Base-by-base conservation (phyloP, 2,888 invertebrate genomes). In the Ditula angustiorana region DNA sequence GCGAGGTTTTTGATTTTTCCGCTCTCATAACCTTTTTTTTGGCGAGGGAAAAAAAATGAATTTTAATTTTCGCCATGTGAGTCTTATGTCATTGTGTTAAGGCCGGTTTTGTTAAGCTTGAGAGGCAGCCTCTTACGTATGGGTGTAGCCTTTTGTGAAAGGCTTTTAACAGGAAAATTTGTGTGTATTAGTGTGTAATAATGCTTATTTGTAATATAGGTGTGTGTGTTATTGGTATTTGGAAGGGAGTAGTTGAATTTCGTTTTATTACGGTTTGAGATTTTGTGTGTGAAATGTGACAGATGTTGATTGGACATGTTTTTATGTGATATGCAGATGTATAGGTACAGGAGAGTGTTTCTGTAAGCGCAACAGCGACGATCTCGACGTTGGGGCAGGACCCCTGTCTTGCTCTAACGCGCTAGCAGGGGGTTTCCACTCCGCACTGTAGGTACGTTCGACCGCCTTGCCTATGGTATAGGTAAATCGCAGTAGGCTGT, bases 1-100 rank as follows among this genome's bases (percentile, higher is more conserved):
- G 35, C 52, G 46, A 59, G 46, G 46, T 64, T 63, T 63, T 64
- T 35, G 47, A 58, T 64, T 64, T 64, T 64, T 64, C 64, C 58
- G 53, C 59, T 11, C 13, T 19, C 46, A 41, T 47, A 59, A 64
- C 28, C 53, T 46, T 64, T 64, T 61, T 62, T 28, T 56, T 41
- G 8, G 24, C 4, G 50, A 50, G 57, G 56, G 57, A 13, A 50
- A 41, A n/a, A 50, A 63, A 63, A 52, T 63, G 63, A 63, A 57
- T 49, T 49, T 47, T 30, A 28, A 57, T 44, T 11, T 4, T 10
- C 8, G 2, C 21, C 10, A 30, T 21, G 10, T 30, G 28, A 30
- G 55, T 30, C 30, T n/a, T 62, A 49, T 11, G n/a, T 5, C 0
- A 2, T 24, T 16, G 19, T 16, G 7, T 50, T 28, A 24, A 3